A percentile compares a stretch with the other conserved stretches of the same genome.
phyloP scores from a whole-genome alignment of 2,797 vertebrate genomes.

The Champsocephalus gunnari region DNA sequence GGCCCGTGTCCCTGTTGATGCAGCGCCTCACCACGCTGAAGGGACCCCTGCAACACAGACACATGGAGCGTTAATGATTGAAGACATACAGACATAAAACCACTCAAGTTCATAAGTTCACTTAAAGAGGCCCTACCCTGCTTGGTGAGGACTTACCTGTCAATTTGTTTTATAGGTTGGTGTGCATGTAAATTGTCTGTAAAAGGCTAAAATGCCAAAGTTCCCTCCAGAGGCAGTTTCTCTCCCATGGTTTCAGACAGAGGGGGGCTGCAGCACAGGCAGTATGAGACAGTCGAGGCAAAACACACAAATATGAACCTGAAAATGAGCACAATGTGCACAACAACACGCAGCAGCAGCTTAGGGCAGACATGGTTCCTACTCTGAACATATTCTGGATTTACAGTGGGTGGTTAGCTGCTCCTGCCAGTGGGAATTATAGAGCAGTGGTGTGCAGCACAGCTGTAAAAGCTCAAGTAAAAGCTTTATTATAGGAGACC shows the following conservation, averaged over 20 bases:
- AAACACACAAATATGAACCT: too few species aligned
- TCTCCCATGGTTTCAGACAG: too few species aligned
- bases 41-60: slow-evolving; percentile 89
- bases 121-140: neutral
- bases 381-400: slow-evolving; percentile 48
- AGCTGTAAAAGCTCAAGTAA: slow-evolving; percentile 75
- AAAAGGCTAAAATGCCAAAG: too few species aligned
- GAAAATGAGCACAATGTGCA: neutral
- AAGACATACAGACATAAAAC: neutral
- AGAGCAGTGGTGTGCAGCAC: slow-evolving; percentile 64
- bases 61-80: slow-evolving; percentile 27
- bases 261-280: too few species aligned
- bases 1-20: slow-evolving; percentile 99
- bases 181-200: too few species aligned
- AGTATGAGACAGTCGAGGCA: too few species aligned
- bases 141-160: too few species aligned
- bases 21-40: slow-evolving; percentile 98
- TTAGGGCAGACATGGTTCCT: slow-evolving; percentile 13
- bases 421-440: slow-evolving; percentile 72
- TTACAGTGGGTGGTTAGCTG: slow-evolving; percentile 55
- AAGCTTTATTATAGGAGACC: slow-evolving; percentile 70
- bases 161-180: too few species aligned
- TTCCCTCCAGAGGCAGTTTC: too few species aligned
- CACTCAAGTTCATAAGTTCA: neutral
- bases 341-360: slow-evolving; percentile 1